A percentile compares a stretch with the other conserved stretches of the same genome.
phyloP scores from a whole-genome alignment of 1,140 invertebrate genomes.

The Drosophila varians region DNA sequence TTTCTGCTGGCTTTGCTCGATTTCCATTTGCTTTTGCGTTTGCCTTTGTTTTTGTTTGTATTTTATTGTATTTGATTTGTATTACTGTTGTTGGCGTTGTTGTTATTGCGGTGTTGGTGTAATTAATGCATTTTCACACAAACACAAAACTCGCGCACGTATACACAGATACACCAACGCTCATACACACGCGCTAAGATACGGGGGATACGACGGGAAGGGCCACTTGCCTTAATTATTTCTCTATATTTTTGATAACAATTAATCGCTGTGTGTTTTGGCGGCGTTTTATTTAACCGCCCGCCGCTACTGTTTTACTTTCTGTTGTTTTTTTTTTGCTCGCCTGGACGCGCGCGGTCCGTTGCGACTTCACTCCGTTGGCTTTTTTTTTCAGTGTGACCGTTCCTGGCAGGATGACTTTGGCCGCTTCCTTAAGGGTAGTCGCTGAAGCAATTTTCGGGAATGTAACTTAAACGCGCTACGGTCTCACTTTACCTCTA shows the following conservation, averaged over 20 bases:
- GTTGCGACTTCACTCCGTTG: conserved; percentile 3
- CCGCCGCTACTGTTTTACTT: conserved; percentile 28
- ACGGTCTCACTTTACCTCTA: neutral
- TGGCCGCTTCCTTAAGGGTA: neutral
- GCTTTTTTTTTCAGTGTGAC: neutral
- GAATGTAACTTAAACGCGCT: neutral
- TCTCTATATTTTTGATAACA: conserved; percentile 19
- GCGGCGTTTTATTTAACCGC: conserved; percentile 65
- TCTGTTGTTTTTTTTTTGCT: conserved; percentile 25
- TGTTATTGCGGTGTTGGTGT: conserved; percentile 52
- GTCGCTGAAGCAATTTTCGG: neutral
- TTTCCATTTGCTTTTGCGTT: conserved; percentile 46
- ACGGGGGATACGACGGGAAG: conserved; percentile 26
- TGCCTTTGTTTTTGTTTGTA: conserved; percentile 70
- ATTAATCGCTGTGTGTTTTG: conserved; percentile 61
- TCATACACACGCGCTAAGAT: conserved; percentile 21
- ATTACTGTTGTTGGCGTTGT: conserved; percentile 28
- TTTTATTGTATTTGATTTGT: conserved; percentile 58
- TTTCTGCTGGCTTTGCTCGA: conserved; percentile 47
- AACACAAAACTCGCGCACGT: conserved; percentile 49
- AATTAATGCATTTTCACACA: conserved; percentile 79
- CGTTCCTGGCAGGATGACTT: neutral
- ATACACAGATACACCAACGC: conserved; percentile 29
- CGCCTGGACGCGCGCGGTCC: conserved; percentile 33
- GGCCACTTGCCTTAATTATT: conserved; percentile 38